Percentiles rank a stretch among this genome's conserved stretches.
Conservation (phyloP, 2,797 vertebrate species). For the Artibeus lituratus region DNA sequence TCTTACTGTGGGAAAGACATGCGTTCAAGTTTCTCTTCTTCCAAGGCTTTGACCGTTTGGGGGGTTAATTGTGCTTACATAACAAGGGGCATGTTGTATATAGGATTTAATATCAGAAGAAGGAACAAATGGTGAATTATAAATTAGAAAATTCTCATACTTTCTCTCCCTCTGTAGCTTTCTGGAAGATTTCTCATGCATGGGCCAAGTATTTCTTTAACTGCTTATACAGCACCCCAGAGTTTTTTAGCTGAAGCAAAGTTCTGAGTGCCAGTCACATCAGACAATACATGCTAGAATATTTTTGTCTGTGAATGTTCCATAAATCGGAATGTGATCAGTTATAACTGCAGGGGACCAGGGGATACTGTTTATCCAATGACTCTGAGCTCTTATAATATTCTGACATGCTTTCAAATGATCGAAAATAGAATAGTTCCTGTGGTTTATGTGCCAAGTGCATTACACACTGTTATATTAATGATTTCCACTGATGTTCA, state of each 20-base stretch:
- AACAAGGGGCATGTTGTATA: constrained; percentile 28
- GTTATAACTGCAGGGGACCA: not conserved
- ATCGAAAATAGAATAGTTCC: not conserved
- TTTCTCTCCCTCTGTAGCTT: not conserved
- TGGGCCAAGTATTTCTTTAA: not conserved
- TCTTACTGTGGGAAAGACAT: not conserved
- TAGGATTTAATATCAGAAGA: not conserved
- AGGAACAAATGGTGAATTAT: constrained; percentile 25
- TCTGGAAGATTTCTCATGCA: not conserved
- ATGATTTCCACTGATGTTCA: not conserved
- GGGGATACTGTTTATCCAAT: not conserved
- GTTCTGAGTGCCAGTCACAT: not conserved
- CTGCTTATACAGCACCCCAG: not conserved
- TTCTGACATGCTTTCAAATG: not conserved
- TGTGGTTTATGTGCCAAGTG: not conserved
- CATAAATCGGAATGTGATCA: not conserved
- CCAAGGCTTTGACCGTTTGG: not conserved
- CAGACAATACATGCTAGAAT: not conserved
- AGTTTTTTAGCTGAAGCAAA: not conserved
- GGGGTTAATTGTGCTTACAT: not conserved
- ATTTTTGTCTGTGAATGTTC: not conserved
- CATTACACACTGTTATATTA: not conserved
- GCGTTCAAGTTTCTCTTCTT: not conserved
- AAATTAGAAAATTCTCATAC: constrained; percentile 2
- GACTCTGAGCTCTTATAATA: not conserved